Conservation (phyloP, 2,888 invertebrate species). For the Trissolcus brochymenae region DNA sequence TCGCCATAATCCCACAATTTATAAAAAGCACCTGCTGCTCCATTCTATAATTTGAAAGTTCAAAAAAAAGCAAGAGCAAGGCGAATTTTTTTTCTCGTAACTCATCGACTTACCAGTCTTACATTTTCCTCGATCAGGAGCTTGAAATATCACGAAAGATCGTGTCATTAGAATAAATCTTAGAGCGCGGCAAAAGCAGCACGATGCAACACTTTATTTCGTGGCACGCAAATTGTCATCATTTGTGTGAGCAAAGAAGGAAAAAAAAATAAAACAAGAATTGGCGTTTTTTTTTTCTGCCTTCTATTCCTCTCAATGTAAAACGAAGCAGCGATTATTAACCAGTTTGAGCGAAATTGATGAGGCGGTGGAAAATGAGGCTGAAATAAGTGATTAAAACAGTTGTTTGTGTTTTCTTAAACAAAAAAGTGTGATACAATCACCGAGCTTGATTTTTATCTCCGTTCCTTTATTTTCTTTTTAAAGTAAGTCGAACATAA, state of each 20-base stretch:
- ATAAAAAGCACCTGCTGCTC: no score
- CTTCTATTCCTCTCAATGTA: not conserved
- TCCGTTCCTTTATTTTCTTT: not conserved
- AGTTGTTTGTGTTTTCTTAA: not conserved
- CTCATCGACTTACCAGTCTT: constrained; percentile 59
- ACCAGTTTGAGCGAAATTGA: constrained; percentile 11
- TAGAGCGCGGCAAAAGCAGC: constrained; percentile 10
- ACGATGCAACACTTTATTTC: constrained; percentile 22
- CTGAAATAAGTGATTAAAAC: constrained; percentile 5
- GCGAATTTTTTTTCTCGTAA: constrained; percentile 8
- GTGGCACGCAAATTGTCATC: constrained; percentile 16
- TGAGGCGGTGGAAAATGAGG: not conserved
- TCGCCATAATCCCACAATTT: no score
- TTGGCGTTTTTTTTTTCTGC: not conserved
- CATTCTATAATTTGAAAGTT: no score
- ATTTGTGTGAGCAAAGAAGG: constrained; percentile 2
- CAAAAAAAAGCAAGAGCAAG: no score
- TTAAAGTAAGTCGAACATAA: not conserved
- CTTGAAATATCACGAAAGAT: constrained; percentile 59
- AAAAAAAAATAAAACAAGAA: not conserved
- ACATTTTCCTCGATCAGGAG: constrained; percentile 60
- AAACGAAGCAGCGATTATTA: constrained; percentile 4
- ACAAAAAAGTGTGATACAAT: not conserved
- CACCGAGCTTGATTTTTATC: not conserved
- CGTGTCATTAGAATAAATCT: constrained; percentile 47